A percentile compares a stretch with the other conserved stretches of the same genome.
phyloP scores from a whole-genome alignment of 2,888 invertebrate genomes.

The Axea sp. region DNA sequence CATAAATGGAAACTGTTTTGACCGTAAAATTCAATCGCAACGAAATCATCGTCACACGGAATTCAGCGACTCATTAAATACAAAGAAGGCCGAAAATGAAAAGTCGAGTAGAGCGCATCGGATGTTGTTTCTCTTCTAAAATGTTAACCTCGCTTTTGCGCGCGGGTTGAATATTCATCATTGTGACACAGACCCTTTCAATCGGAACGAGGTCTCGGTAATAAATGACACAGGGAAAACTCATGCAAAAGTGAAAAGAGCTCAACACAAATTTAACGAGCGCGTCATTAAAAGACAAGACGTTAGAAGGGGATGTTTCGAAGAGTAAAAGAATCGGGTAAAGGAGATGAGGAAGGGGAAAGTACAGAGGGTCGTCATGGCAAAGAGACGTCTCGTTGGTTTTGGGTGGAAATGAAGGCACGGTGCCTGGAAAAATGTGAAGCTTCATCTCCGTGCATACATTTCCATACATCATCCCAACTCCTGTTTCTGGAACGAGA shows the following conservation, averaged over 20 bases:
- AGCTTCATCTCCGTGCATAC: constrained; percentile 78
- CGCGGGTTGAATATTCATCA: constrained; percentile 50
- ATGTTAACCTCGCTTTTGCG: constrained; percentile 45
- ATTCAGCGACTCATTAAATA: constrained; percentile 27
- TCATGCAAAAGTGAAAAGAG: constrained; percentile 59
- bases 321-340: constrained; percentile 48
- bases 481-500: constrained; percentile 69
- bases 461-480: constrained; percentile 79
- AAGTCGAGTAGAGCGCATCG: constrained; percentile 26
- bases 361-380: constrained; percentile 23
- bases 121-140: constrained; percentile 46
- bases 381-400: constrained; percentile 61
- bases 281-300: constrained; percentile 73
- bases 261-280: constrained; percentile 72
- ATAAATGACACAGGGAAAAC: constrained; percentile 53
- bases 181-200: constrained; percentile 50
- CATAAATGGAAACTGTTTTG: no score
- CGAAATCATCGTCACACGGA: constrained; percentile 3
- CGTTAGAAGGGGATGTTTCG: constrained; percentile 46
- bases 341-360: constrained; percentile 45
- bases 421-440: constrained; percentile 78
- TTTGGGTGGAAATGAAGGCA: constrained; percentile 71
- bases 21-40: no score
- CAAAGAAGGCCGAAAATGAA: constrained; percentile 32
- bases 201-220: constrained; percentile 57